Percentiles rank a stretch among this genome's conserved stretches.
Conservation (phyloP, 2,888 invertebrate species). For the Invenusta paracnida region DNA sequence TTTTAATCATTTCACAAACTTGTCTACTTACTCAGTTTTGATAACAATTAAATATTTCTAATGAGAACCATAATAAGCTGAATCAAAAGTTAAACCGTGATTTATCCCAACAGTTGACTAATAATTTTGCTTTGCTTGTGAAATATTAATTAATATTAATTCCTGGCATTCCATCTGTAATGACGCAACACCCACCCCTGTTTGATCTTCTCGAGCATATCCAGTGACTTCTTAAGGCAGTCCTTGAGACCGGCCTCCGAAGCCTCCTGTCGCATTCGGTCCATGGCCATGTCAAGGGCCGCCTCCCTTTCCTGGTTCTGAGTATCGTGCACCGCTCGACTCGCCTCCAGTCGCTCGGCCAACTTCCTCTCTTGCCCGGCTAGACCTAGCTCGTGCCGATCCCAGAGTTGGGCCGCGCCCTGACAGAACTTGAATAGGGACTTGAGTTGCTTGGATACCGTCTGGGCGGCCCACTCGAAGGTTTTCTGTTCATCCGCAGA, state of each 20-base stretch:
- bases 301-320: constrained; percentile 59
- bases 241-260: constrained; percentile 53
- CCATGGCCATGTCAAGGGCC: constrained; percentile 58
- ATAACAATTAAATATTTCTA: too few species aligned
- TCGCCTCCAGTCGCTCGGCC: constrained; percentile 56
- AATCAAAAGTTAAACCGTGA: too few species aligned
- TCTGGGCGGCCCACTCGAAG: constrained; percentile 52
- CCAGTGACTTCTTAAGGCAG: constrained; percentile 53
- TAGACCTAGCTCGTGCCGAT: constrained; percentile 58
- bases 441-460: constrained; percentile 51
- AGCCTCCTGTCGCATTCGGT: constrained; percentile 59
- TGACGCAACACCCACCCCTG: constrained; percentile 51
- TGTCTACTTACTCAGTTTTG: too few species aligned
- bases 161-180: too few species aligned
- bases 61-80: too few species aligned
- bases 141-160: too few species aligned
- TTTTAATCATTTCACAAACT: too few species aligned
- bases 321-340: constrained; percentile 56
- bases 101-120: too few species aligned
- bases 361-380: constrained; percentile 56
- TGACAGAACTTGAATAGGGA: constrained; percentile 57
- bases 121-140: too few species aligned
- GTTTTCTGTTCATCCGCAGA: constrained; percentile 51
- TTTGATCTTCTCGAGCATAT: constrained; percentile 55
- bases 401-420: constrained; percentile 58